These are phyloP conservation scores for Tetramorium bicarinatum DNA, from an alignment of 2,888 invertebrate genomes.

Conservation along the genomic window DNA sequence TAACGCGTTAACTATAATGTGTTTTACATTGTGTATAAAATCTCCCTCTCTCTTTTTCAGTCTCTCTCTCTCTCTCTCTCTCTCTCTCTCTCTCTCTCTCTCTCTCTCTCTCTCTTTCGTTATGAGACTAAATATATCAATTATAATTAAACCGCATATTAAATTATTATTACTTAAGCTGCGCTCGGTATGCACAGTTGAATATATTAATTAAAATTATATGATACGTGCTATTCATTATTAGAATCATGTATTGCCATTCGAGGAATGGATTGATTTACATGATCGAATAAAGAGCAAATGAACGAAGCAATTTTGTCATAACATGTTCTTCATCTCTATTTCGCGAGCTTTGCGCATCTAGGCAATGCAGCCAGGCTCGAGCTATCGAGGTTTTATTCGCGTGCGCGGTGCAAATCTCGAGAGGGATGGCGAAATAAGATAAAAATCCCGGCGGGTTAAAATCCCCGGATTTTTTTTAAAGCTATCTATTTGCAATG, in stretches of 20 bases:
- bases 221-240: slow-evolving; percentile 3
- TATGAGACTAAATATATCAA: neutral
- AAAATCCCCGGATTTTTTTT: slow-evolving; percentile 41
- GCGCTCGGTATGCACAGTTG: neutral
- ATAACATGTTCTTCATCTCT: neutral
- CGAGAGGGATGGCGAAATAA: slow-evolving; percentile 45
- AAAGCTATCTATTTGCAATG: slow-evolving; percentile 32
- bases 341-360: neutral
- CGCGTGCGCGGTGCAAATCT: slow-evolving; percentile 32
- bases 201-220: slow-evolving; percentile 19
- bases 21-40: neutral
- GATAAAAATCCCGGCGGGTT: slow-evolving; percentile 49
- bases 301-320: neutral
- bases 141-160: slow-evolving; percentile 18
- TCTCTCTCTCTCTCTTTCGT: neutral
- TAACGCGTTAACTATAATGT: too few relatives aligned
- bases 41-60: too few relatives aligned
- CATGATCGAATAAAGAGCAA: neutral
- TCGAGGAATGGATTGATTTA: neutral
- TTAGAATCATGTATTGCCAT: neutral
- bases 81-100: neutral
- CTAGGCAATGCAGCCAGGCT: neutral
- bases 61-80: neutral
- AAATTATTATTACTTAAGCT: neutral
- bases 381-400: slow-evolving; percentile 30